These are phyloP conservation scores for Uromys caudimaculatus DNA, from an alignment of 2,797 vertebrate species.

Conservation along the genomic window DNA sequence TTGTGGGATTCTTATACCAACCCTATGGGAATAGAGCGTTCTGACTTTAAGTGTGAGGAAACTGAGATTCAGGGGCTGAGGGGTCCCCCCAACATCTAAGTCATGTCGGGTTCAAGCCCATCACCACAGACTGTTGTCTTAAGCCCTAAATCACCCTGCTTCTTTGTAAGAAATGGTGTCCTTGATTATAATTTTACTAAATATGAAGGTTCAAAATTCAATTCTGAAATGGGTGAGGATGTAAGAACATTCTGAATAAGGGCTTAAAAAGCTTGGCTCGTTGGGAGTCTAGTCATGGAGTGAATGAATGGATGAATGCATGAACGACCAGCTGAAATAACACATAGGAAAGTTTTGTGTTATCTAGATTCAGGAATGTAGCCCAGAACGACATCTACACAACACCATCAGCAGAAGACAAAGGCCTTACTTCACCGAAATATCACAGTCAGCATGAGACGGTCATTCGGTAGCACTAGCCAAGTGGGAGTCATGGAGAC, in stretches of 20 bases:
- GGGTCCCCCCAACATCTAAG: background rate
- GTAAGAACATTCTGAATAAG: background rate
- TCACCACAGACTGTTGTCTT: background rate
- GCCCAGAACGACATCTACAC: constrained; percentile 13
- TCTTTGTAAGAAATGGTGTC: constrained; percentile 35
- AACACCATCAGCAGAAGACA: background rate
- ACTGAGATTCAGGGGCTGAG: background rate
- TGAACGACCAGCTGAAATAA: background rate
- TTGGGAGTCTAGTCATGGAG: background rate
- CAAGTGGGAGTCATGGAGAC: background rate
- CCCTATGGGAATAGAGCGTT: background rate
- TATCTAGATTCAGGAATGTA: background rate
- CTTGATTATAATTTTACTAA: background rate
- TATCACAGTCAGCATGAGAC: background rate
- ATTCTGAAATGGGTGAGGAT: constrained; percentile 17
- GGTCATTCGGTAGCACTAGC: background rate
- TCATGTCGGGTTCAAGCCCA: background rate
- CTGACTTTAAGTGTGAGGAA: constrained; percentile 23
- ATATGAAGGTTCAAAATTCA: constrained; percentile 40
- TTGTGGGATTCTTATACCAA: background rate
- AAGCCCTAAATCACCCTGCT: background rate
- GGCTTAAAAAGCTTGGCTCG: background rate
- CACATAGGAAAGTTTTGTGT: background rate
- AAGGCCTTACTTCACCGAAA: background rate
- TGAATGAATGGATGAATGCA: background rate